A percentile compares a stretch with the other conserved stretches of the same genome.
phyloP scores from a whole-genome alignment of 2,113 vertebrate species.

The Atlantisia rogersi region DNA sequence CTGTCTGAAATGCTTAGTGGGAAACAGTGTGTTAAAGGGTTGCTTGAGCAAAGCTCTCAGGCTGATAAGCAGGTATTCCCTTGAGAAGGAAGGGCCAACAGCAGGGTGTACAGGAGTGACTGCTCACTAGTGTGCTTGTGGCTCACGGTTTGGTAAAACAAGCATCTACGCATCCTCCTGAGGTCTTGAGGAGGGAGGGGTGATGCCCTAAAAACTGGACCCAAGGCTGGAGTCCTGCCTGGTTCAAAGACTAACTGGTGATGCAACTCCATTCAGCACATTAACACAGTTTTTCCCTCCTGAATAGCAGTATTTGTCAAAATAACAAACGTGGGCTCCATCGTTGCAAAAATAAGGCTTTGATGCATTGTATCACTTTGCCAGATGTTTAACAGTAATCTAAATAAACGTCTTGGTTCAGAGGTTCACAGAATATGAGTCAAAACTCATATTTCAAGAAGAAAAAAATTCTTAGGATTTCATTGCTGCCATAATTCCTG shows the following conservation, averaged over 20 bases:
- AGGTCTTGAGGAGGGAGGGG: not conserved
- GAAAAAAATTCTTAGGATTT: constrained; percentile 12
- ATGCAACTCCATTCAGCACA: not conserved
- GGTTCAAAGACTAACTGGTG: not conserved
- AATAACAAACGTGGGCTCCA: not conserved
- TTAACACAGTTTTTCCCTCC: not conserved
- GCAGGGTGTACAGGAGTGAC: not conserved
- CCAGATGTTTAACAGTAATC: constrained; percentile 34
- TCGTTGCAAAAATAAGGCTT: constrained; percentile 26
- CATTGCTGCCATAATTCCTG: constrained; percentile 16
- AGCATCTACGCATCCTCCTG: not conserved
- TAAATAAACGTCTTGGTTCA: constrained; percentile 39
- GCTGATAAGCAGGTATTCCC: not conserved
- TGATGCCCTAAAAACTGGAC: not conserved
- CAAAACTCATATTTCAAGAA: constrained; percentile 47
- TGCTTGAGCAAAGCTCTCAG: accelerated
- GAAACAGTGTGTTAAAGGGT: not conserved
- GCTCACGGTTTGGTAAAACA: not conserved
- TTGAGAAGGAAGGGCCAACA: accelerated
- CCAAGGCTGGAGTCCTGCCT: not conserved
- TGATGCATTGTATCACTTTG: constrained; percentile 9
- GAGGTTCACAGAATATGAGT: constrained; percentile 9
- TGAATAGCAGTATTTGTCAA: not conserved
- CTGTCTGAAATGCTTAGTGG: constrained; percentile 1
- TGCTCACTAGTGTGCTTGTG: not conserved